These are phyloP conservation scores for Siniperca chuatsi DNA, from an alignment of 2,113 vertebrate genomes.

Conservation along the genomic window DNA sequence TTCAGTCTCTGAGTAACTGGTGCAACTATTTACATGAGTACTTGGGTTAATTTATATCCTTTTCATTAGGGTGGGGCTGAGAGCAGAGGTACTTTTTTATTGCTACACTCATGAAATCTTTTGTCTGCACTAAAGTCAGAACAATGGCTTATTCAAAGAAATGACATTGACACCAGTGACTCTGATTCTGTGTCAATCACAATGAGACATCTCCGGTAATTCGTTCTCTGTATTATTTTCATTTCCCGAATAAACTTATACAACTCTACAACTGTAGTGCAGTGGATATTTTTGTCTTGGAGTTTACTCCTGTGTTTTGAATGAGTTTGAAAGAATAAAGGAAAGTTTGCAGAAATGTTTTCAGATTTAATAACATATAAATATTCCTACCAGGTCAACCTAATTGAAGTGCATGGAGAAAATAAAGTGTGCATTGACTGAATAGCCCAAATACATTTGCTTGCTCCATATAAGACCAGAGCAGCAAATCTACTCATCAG, in stretches of 20 bases:
- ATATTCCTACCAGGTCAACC: no score
- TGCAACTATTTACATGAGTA: not conserved
- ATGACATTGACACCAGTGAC: not conserved
- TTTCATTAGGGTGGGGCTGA: slow-evolving; percentile 2
- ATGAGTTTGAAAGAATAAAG: not conserved
- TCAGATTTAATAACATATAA: no score
- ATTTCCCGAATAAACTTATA: not conserved
- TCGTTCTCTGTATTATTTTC: not conserved
- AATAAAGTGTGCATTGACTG: not conserved
- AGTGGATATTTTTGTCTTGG: not conserved
- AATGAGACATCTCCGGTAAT: not conserved
- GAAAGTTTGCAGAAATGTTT: not conserved
- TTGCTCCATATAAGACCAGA: not conserved
- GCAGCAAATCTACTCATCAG: not conserved
- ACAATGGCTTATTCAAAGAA: slow-evolving; percentile 46
- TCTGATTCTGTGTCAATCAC: not conserved
- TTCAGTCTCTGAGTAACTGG: not conserved
- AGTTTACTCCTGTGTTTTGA: not conserved
- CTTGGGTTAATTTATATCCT: not conserved
- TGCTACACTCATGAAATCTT: not conserved
- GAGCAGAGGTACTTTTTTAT: not conserved
- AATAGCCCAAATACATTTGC: not conserved
- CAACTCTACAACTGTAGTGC: not conserved
- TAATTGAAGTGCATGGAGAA: no score
- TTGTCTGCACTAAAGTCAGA: slow-evolving; percentile 17